phyloP scores from a whole-genome alignment of 2,113 vertebrate species.

The Orthochromis indermauri region DNA sequence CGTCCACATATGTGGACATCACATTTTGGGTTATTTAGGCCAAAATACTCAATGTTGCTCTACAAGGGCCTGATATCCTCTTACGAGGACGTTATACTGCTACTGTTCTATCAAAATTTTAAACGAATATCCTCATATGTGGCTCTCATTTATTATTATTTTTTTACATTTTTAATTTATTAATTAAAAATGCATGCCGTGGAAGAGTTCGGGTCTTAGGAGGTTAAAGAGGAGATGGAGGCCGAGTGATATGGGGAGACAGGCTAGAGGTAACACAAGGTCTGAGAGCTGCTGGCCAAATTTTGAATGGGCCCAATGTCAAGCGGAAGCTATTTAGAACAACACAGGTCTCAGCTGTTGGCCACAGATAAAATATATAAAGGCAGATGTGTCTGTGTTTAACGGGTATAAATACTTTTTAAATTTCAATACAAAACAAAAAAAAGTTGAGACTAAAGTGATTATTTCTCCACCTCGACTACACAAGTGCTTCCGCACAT shows the following conservation, averaged over 20 bases:
- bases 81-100: no score
- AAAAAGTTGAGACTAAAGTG: neutral
- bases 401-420: neutral
- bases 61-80: no score
- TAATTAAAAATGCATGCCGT: no score
- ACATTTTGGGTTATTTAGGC: no score
- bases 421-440: neutral
- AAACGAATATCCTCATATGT: no score
- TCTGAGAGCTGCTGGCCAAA: slow-evolving; percentile 21
- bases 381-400: neutral
- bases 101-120: no score
- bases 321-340: neutral
- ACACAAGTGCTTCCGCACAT: neutral
- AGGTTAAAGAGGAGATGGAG: neutral
- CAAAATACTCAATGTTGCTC: no score
- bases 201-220: no score
- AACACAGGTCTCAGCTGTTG: neutral
- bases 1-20: no score
- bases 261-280: neutral
- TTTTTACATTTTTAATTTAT: no score
- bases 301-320: neutral
- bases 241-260: neutral
- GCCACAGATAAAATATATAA: neutral
- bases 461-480: neutral
- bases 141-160: no score